A percentile compares a stretch with the other conserved stretches of the same genome.
phyloP scores from a whole-genome alignment of 2,113 vertebrate genomes.

The Malurus cyaneus region DNA sequence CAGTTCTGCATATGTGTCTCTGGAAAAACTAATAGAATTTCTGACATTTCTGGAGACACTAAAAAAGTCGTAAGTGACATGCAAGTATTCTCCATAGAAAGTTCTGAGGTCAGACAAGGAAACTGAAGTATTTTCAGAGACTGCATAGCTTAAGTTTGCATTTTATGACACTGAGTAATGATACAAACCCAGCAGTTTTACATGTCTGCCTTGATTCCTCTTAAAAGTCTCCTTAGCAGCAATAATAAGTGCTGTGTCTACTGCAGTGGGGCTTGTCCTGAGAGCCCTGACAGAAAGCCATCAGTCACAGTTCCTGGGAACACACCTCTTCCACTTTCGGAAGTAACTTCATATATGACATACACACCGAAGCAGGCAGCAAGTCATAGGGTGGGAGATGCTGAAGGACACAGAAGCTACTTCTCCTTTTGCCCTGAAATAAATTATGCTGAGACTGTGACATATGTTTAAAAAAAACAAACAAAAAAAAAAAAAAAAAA shows the following conservation, averaged over 20 bases:
- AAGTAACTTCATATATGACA: not conserved
- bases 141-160: constrained; percentile 21
- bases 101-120: constrained; percentile 50
- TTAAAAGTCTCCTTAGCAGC: not conserved
- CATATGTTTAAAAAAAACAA: not conserved
- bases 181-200: not conserved
- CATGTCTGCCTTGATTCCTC: not conserved
- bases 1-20: not conserved
- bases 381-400: not conserved
- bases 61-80: not conserved
- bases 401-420: not conserved
- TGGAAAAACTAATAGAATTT: constrained; percentile 46
- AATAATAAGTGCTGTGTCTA: not conserved
- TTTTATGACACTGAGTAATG: constrained; percentile 6
- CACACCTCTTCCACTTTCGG: not conserved
- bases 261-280: not conserved
- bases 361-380: not conserved
- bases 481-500: not conserved
- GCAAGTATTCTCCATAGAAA: constrained; percentile 1
- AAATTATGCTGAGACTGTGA: not conserved
- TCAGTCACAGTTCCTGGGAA: not conserved
- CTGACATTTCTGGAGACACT: constrained; percentile 33
- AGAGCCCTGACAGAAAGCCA: not conserved
- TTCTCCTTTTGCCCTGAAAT: not conserved
- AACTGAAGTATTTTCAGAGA: constrained; percentile 40